phyloP scores from a whole-genome alignment of 2,113 vertebrate species.

The Melanocharis versteri region DNA sequence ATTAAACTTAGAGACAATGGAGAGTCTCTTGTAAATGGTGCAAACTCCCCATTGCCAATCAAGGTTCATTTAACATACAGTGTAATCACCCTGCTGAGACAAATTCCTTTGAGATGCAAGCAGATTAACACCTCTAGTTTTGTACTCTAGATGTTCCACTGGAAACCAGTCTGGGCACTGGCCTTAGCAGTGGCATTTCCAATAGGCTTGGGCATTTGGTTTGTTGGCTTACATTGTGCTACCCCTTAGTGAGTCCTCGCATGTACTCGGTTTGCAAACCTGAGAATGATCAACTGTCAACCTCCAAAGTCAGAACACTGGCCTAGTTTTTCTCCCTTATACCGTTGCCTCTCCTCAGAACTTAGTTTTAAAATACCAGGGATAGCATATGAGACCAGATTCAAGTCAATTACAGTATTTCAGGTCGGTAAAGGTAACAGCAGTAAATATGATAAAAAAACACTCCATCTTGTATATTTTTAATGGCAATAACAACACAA shows the following conservation, averaged over 20 bases:
- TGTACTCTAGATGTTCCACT: slow-evolving; percentile 9
- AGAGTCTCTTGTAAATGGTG: slow-evolving; percentile 36
- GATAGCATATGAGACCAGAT: not conserved
- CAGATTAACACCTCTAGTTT: slow-evolving; percentile 41
- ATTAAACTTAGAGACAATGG: not conserved
- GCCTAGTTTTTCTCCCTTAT: not conserved
- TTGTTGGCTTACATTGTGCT: not conserved
- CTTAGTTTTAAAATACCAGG: not conserved
- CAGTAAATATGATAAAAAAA: not conserved
- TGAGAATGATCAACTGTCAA: not conserved
- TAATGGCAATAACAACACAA: not conserved
- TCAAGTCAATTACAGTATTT: not conserved
- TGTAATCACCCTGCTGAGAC: slow-evolving; percentile 16
- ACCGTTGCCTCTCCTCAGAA: not conserved
- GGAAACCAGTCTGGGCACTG: not conserved
- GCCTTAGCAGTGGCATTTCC: not conserved
- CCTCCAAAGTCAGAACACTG: not conserved
- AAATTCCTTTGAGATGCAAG: slow-evolving; percentile 19
- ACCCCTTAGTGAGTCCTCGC: not conserved
- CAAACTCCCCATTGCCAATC: not conserved
- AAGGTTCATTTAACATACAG: slow-evolving; percentile 40
- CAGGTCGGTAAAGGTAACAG: not conserved
- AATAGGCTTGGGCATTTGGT: not conserved
- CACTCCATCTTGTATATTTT: not conserved
- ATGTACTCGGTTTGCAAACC: not conserved